Evolutionary conservation across 1,140 invertebrate species (phyloP).

Genomic region (Lepidurus apus): DNA sequence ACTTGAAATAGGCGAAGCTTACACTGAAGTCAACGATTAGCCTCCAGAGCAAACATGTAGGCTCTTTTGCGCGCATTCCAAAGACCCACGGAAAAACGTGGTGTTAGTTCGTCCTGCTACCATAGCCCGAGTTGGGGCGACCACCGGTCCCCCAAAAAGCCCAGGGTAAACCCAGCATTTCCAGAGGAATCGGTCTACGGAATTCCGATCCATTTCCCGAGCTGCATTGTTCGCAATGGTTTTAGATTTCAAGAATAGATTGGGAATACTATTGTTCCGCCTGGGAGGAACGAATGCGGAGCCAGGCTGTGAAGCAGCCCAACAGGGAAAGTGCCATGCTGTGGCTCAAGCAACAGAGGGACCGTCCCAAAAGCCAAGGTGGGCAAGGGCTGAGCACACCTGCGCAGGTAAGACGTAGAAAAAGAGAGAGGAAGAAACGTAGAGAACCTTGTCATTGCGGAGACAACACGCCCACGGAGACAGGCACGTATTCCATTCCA

Average conservation of each 20-base stretch:
- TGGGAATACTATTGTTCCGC: constrained; percentile 5
- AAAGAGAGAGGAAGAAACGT: constrained; percentile 8
- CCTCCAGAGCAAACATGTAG: too few species aligned
- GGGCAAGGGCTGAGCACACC: constrained; percentile 16
- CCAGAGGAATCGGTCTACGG: not conserved
- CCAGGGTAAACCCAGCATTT: not conserved
- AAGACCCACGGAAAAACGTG: too few species aligned
- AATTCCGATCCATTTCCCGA: constrained; percentile 2
- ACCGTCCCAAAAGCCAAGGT: constrained; percentile 16
- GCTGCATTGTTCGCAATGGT: not conserved
- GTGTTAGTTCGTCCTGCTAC: too few species aligned
- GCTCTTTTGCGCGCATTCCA: too few species aligned
- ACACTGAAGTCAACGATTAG: too few species aligned
- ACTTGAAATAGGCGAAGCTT: too few species aligned
- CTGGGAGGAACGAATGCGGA: not conserved
- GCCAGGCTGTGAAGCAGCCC: not conserved
- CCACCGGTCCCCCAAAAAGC: not conserved
- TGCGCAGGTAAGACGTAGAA: constrained; percentile 17
- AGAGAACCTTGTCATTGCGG: not conserved
- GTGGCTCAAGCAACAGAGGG: not conserved
- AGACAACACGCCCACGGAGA: constrained; percentile 20
- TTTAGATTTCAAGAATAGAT: not conserved
- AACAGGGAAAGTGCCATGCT: constrained; percentile 21
- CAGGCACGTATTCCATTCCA: not conserved
- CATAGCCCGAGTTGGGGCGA: not conserved